Conservation (phyloP, 2,113 vertebrate species). For the Crotophaga sulcirostris region DNA sequence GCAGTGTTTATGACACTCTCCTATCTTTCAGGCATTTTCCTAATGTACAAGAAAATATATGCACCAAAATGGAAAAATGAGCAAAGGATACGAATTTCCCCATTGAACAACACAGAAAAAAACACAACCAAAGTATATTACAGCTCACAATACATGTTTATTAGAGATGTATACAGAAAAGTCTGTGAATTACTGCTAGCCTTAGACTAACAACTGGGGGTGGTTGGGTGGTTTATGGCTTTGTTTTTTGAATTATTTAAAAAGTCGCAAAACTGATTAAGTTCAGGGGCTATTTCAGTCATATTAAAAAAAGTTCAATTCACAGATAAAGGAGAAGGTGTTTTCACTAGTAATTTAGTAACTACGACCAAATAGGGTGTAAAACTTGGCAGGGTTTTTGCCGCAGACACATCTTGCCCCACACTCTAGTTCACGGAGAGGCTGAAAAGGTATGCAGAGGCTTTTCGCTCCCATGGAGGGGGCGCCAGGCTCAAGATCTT, state of each 20-base stretch:
- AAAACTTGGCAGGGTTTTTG: slow-evolving; percentile 89
- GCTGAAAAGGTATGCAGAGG: slow-evolving; percentile 94
- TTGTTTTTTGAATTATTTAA: slow-evolving; percentile 61
- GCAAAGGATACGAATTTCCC: background rate
- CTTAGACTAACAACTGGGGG: slow-evolving; percentile 46
- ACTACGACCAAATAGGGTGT: slow-evolving; percentile 97
- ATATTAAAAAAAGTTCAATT: slow-evolving; percentile 47
- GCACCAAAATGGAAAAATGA: background rate
- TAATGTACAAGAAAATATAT: background rate
- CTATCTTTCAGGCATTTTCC: background rate
- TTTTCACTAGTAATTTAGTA: slow-evolving; percentile 77
- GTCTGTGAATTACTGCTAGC: slow-evolving; percentile 62
- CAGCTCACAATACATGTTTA: slow-evolving; percentile 76
- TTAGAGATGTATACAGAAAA: slow-evolving; percentile 77
- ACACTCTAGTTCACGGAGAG: slow-evolving; percentile 81
- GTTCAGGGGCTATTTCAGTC: slow-evolving; percentile 49
- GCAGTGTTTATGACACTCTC: background rate
- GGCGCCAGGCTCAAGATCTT: slow-evolving; percentile 95
- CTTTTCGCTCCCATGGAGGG: slow-evolving; percentile 99
- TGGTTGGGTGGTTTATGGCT: slow-evolving; percentile 41
- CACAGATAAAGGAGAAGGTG: slow-evolving; percentile 30
- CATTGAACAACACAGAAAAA: background rate
- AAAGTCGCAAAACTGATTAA: slow-evolving; percentile 72
- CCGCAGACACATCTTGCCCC: slow-evolving; percentile 87
- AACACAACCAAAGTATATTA: background rate